Base-by-base conservation (phyloP, 2,797 vertebrate genomes). In the Enteromius mattozi region DNA sequence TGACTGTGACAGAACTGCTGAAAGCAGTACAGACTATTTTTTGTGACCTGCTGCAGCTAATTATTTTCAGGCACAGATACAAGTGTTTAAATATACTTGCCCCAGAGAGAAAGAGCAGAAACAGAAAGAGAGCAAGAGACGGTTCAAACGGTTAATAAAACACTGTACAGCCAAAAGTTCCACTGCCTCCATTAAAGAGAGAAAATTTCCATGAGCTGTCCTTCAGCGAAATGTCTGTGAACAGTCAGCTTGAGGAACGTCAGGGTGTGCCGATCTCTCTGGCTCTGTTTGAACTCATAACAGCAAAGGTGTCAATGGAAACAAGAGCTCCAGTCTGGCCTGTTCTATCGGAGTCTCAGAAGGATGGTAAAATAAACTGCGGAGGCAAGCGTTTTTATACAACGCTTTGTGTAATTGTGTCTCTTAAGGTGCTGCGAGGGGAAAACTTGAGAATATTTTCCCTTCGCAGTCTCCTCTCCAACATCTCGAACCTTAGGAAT, bases 171-270 rank as follows among this genome's bases (percentile, higher is more conserved):
- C 78, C 37, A 78, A 83, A 63, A 63, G 80, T 78, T 72, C 70
- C 68, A 82, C 79, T 78, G 78, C 51, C 71, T 82, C 82, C 27
- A 76, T 86, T 74, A n/a, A 82, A 61, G 16, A 78, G 61, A 86
- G 80, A 82, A 83, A 85, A 45, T 89, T 91, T 90, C 88, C 85
- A 69, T 80, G 54, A 88, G 82, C 54, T 78, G 47, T 89, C 87
- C 86, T 74, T 87, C 33, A 40, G 78, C 87, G 80, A 86, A 84
- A 51, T 19, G 37, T 81, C 63, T 78, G 80, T 63, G 65, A 83
- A 86, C 51, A 69, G 69, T 78, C 51, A 85, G 78, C 45, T 84
- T 88, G 83, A 69, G 79, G 78, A 85, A 75, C 74, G 86, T 84
- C 47, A 85, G 84, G 88, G 90, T 72, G 88, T 84, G 90, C 81